Evolutionary conservation across 1,140 invertebrate species (phyloP).

Genomic region (Caenorhabditis brenneri): DNA sequence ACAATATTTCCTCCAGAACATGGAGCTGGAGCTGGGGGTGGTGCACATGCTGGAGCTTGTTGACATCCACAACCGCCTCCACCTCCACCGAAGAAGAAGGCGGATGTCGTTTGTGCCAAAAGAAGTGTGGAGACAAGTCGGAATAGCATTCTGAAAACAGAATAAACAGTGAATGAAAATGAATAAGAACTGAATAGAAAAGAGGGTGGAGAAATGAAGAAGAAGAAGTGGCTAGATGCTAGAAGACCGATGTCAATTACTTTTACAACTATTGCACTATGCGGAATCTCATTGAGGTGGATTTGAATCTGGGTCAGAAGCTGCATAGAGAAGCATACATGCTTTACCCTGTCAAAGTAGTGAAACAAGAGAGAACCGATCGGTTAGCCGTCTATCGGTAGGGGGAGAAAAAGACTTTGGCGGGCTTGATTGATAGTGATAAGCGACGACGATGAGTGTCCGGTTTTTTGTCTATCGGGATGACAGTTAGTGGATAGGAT

Average conservation of each 20-base stretch:
- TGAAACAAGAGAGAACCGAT: constrained; percentile 22
- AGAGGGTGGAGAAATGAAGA: constrained; percentile 34
- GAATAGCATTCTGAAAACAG: constrained; percentile 38
- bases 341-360: neutral
- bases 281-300: constrained; percentile 10
- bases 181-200: neutral
- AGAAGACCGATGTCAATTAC: constrained; percentile 36
- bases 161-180: constrained; percentile 8
- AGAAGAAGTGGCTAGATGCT: neutral
- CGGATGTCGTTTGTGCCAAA: neutral
- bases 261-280: constrained; percentile 37
- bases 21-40: constrained; percentile 20
- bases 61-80: constrained; percentile 45
- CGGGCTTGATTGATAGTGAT: constrained; percentile 34
- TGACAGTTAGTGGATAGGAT: neutral
- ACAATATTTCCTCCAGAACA: constrained; percentile 42
- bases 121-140: constrained; percentile 33
- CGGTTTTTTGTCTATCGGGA: neutral
- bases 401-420: neutral
- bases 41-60: constrained; percentile 22
- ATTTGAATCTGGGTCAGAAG: constrained; percentile 28
- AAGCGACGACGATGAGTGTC: neutral
- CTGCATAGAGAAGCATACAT: neutral
- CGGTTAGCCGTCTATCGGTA: neutral
- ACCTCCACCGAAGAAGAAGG: constrained; percentile 34